A percentile compares a stretch with the other conserved stretches of the same genome.
Conservation (phyloP, 1,140 invertebrate genomes). For the Neocloeon triangulifer region DNA sequence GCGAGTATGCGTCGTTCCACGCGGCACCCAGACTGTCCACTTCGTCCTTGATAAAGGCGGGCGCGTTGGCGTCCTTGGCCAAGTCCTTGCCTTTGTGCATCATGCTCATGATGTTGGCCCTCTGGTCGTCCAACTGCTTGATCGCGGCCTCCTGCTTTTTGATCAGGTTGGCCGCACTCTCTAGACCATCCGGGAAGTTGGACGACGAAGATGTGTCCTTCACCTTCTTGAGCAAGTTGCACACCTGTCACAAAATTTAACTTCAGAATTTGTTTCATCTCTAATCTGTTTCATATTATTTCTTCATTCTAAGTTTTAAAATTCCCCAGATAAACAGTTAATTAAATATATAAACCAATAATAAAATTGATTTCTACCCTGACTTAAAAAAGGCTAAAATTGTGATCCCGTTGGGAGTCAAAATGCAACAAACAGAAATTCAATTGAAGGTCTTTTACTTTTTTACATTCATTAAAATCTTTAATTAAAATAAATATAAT, state of each 20-base stretch:
- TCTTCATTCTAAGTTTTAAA: too few relatives aligned
- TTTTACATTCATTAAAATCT: too few relatives aligned
- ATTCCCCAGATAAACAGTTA: too few relatives aligned
- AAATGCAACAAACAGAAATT: too few relatives aligned
- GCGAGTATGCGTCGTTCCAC: conserved; percentile 71
- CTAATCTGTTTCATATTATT: too few relatives aligned
- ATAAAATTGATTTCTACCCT: too few relatives aligned
- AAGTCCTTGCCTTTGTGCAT: conserved; percentile 76
- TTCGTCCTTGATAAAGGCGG: conserved; percentile 61
- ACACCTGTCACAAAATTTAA: conserved; percentile 2
- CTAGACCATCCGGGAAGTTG: conserved; percentile 40
- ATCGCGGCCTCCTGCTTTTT: conserved; percentile 56
- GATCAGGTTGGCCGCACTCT: conserved; percentile 48
- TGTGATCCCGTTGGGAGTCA: too few relatives aligned
- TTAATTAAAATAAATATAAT: too few relatives aligned
- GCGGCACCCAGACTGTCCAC: conserved; percentile 60
- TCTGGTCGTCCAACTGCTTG: conserved; percentile 61
- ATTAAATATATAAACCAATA: too few relatives aligned
- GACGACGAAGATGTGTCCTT: conserved; percentile 38
- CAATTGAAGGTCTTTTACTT: too few relatives aligned
- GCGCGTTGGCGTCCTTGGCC: conserved; percentile 59
- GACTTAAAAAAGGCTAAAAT: too few relatives aligned
- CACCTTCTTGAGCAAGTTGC: conserved; percentile 24
- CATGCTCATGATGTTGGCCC: conserved; percentile 69
- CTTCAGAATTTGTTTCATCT: not conserved